Conservation (phyloP, 2,113 vertebrate genomes). For the Talpa occidentalis region DNA sequence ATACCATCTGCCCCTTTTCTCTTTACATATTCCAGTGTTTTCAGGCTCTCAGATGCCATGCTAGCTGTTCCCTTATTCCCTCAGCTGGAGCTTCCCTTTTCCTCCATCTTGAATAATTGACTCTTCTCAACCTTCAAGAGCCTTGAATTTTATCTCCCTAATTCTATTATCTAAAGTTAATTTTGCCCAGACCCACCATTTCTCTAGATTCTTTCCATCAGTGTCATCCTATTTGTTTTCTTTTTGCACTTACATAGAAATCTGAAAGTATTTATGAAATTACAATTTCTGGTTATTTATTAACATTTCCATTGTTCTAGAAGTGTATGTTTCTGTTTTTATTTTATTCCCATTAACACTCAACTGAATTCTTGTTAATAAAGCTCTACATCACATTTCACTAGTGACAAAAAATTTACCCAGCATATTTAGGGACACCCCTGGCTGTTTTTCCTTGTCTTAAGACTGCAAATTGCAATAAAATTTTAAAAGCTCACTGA, state of each 20-base stretch:
- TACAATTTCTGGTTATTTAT: neutral
- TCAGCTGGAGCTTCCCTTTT: neutral
- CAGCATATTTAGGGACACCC: neutral
- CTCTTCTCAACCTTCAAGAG: neutral
- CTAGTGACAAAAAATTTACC: neutral
- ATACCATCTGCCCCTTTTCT: neutral
- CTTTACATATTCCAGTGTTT: neutral
- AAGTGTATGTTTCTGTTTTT: neutral
- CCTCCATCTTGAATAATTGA: neutral
- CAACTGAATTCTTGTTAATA: neutral
- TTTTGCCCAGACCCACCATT: neutral
- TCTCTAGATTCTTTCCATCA: neutral
- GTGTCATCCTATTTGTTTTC: neutral
- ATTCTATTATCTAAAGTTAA: neutral
- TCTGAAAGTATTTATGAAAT: neutral
- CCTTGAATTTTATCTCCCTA: neutral
- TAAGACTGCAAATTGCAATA: neutral
- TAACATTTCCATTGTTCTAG: neutral
- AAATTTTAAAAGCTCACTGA: neutral
- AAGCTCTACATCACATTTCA: neutral
- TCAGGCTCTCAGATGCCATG: neutral
- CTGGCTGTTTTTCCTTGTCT: fast-evolving
- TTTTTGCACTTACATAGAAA: neutral
- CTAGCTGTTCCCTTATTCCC: neutral
- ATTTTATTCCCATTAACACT: neutral